Base-by-base conservation (phyloP, 2,888 invertebrate species). In the Rotaria socialis region DNA sequence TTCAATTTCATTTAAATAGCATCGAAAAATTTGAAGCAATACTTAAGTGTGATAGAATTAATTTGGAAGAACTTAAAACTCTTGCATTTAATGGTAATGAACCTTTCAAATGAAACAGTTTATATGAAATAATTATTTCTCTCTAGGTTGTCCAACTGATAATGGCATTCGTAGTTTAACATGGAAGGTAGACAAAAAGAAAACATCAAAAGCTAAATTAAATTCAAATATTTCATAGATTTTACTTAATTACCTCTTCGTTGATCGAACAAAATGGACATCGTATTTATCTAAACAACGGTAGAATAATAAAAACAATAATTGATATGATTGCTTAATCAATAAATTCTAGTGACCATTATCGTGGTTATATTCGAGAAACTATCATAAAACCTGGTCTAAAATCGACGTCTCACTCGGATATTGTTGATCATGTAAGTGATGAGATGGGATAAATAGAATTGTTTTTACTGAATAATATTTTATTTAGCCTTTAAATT, bases 401-500 rank as follows among this genome's bases (percentile, higher is more conserved):
- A n/a, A 10, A 47, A 43, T 47, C 80, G 24, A 41, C 80, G 47
- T 14, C 47, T 22, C 80, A 43, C 24, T 47, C 47, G 50, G 35
- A 50, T 47, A 41, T 67, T 43, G 55, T 86, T 41, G 86, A 86
- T 52, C 86, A 86, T 52, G 86, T 86, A 56, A 55, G 41, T 67
- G 35, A 16, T 35, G 35, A 35, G 35, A 35, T 35, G 35, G 2
- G 35, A 35, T 35, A 35, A 35, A 35, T 35, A 35, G 35, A 35
- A 35, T 35, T 35, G 35, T 35, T 35, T 35, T 35, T 35, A 35
- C 35, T 35, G 1, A 35, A 35, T 35, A 35, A 35, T 35, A 35
- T 35, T 50, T 1, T 50, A 11, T 47, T 60, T 95, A 99, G 93
- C 99, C 98, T 0, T 92, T 99, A 85, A 97, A 95, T 91, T 94